Evolutionary conservation across 2,113 vertebrate species (phyloP), one percentile per base, ranked within the genome.

Genomic region (Thunnus maccoyii): DNA sequence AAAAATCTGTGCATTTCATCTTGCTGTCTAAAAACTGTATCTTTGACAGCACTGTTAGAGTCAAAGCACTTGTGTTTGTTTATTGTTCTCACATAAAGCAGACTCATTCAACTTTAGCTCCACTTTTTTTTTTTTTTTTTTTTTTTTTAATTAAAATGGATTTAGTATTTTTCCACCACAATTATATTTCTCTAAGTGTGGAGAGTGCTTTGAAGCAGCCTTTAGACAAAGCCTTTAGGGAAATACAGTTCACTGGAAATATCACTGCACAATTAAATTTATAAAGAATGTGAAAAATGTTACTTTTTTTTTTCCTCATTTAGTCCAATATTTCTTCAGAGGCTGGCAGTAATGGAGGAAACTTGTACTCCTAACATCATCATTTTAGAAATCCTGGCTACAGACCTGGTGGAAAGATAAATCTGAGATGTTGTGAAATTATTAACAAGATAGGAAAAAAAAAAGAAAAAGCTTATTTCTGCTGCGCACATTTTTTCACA

Each of bases 1-100:
- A 82, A 46, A 66, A 62, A 70, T 48, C 14, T 70, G 68, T 82
- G 41, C n/a, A 20, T 66, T 54, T 67, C 27, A 12, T 30, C 25
- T 30, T 10, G 11, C 41, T 17, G 47, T 76, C 73, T 72, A 61
- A 62, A 64, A 62, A 46, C 72, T 60, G 32, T 48, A 72, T 30
- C 67, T 27, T 18, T 41, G 69, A 61, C 60, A 65, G 64, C 5
- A 1, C 7, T 55, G 36, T 14, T 55, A 4, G 25, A 64, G 67
- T 63, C 48, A 58, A 61, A 58, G 32, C 36, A 12, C 20, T 75
- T 22, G 52, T 57, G 30, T 61, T 88, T 56, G 66, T 41, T 67
- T 72, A 56, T 58, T 67, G 30, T 66, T 77, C 54, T 67, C 47
- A 30, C 57, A 41, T 56, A 50, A 56, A 76, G 57, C 51, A 4